phyloP scores from a whole-genome alignment of 2,797 vertebrate species.

The Gymnoscopelus microlampas region DNA sequence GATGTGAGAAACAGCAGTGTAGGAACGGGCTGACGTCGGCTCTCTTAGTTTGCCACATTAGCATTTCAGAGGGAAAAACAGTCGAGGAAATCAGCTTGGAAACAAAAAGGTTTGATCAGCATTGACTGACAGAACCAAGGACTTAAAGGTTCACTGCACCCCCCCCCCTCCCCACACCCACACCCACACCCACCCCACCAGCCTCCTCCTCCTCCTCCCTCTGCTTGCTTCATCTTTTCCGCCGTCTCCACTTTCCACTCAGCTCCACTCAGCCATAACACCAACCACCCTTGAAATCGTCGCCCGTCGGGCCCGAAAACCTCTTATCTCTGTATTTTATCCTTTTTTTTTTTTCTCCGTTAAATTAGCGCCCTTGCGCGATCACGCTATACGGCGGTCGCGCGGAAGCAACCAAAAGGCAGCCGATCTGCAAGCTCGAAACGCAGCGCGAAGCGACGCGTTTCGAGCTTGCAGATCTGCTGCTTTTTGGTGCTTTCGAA shows the following conservation, averaged over 20 bases:
- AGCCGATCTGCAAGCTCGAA: too few relatives aligned
- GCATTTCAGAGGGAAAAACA: conserved; percentile 77
- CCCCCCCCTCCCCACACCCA: conserved; percentile 9
- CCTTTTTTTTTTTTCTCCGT: too few relatives aligned
- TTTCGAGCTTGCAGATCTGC: too few relatives aligned
- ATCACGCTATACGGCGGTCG: too few relatives aligned
- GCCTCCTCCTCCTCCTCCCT: conserved; percentile 8
- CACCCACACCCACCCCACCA: neutral
- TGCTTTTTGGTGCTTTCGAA: too few relatives aligned
- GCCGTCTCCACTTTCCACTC: conserved; percentile 16
- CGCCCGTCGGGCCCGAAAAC: neutral
- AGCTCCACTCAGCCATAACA: conserved; percentile 47
- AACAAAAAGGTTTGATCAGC: conserved; percentile 77
- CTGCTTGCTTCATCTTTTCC: conserved; percentile 22
- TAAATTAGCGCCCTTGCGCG: too few relatives aligned
- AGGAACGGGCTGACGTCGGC: conserved; percentile 67
- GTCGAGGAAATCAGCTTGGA: conserved; percentile 63
- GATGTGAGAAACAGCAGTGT: conserved; percentile 50
- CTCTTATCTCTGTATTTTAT: too few relatives aligned
- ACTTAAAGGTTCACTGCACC: conserved; percentile 63
- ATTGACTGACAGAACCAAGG: conserved; percentile 72
- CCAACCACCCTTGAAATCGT: conserved; percentile 19
- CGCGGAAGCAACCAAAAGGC: too few relatives aligned
- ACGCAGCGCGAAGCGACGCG: too few relatives aligned
- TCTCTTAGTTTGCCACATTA: conserved; percentile 73